Conservation (phyloP, 2,113 vertebrate species). For the Polypterus senegalus region DNA sequence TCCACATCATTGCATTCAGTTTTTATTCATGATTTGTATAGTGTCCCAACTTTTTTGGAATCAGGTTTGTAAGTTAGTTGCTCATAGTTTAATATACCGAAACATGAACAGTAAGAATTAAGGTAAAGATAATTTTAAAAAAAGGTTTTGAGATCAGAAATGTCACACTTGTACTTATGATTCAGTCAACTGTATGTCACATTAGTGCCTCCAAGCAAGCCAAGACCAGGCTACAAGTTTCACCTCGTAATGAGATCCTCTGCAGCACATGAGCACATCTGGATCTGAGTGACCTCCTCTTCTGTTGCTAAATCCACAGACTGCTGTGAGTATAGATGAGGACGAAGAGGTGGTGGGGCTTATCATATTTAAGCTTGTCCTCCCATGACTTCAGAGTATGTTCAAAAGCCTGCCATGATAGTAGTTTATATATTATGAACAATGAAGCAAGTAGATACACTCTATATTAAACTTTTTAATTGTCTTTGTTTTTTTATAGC, state of each 20-base stretch:
- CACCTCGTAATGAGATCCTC: conserved; percentile 91
- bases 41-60: too few relatives aligned
- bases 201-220: not conserved
- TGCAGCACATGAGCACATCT: conserved; percentile 76
- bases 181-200: not conserved
- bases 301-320: conserved; percentile 79
- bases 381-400: conserved; percentile 96
- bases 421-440: not conserved
- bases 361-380: conserved; percentile 89
- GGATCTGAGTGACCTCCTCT: conserved; percentile 72
- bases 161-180: not conserved
- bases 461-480: too few relatives aligned
- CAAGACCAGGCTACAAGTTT: not conserved
- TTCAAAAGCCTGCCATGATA: conserved; percentile 75
- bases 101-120: not conserved
- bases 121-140: not conserved
- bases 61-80: too few relatives aligned
- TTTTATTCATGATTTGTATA: too few relatives aligned
- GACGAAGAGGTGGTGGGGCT: conserved; percentile 67
- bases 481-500: too few relatives aligned
- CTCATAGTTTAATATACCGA: too few relatives aligned
- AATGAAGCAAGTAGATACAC: too few relatives aligned
- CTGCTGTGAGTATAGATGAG: conserved; percentile 80
- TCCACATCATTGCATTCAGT: too few relatives aligned
- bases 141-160: not conserved